phyloP scores from a whole-genome alignment of 30 jellyfish, hydroid and myxozoan species.

The Phacellophora camtschatica region DNA sequence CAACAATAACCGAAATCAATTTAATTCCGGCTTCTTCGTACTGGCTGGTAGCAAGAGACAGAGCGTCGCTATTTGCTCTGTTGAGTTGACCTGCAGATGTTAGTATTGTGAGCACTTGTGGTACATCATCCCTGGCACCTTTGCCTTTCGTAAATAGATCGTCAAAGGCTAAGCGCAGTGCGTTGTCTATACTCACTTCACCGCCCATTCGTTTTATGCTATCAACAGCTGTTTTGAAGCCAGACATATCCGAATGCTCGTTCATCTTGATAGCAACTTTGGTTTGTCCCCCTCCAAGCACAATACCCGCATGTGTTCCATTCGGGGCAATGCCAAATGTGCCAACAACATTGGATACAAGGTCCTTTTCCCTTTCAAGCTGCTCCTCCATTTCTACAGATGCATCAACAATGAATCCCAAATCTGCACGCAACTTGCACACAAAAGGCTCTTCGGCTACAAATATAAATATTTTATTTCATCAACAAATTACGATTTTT shows the following conservation, averaged over 20 bases:
- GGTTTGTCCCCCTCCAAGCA: conserved; percentile 5
- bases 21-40: conserved; percentile 49
- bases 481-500: no score
- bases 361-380: background rate
- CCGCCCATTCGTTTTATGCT: background rate
- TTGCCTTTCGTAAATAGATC: conserved; percentile 14
- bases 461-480: no score
- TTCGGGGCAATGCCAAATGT: background rate
- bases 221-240: conserved; percentile 37
- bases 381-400: background rate
- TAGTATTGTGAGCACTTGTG: conserved; percentile 43
- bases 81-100: conserved; percentile 29
- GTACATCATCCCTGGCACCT: conserved; percentile 56
- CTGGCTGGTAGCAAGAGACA: background rate
- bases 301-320: conserved; percentile 42
- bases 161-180: conserved; percentile 14
- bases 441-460: conserved; percentile 9
- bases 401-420: conserved; percentile 24
- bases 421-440: conserved; percentile 18
- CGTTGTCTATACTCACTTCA: conserved; percentile 21
- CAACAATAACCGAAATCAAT: conserved; percentile 34
- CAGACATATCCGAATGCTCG: background rate
- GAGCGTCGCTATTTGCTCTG: conserved; percentile 9
- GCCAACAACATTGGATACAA: conserved; percentile 18
- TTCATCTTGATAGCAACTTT: background rate